phyloP scores from a whole-genome alignment of 2,888 invertebrate species.

The Argyresthia goedartella region DNA sequence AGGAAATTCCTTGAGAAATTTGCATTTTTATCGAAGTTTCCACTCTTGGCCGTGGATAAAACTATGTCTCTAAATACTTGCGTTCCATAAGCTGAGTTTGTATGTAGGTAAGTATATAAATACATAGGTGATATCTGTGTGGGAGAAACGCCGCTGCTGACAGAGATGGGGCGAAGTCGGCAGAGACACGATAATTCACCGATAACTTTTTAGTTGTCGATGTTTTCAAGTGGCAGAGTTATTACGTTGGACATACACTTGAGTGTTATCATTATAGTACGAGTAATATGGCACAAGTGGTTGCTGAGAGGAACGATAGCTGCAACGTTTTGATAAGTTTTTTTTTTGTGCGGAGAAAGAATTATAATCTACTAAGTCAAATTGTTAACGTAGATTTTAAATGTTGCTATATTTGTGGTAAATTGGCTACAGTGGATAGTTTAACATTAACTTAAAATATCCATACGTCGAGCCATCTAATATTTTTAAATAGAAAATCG shows the following conservation, averaged over 20 bases:
- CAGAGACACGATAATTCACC: not conserved
- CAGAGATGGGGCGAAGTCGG: slow-evolving; percentile 3
- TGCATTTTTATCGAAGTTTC: slow-evolving; percentile 69
- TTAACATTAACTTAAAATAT: too few relatives aligned
- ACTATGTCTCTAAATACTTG: slow-evolving; percentile 59
- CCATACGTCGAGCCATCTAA: too few relatives aligned
- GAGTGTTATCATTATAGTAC: too few relatives aligned
- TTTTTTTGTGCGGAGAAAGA: too few relatives aligned
- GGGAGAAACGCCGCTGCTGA: slow-evolving; percentile 9
- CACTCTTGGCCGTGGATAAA: slow-evolving; percentile 57
- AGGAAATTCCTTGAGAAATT: slow-evolving; percentile 52
- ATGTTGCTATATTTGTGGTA: too few relatives aligned
- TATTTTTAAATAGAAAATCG: slow-evolving; percentile 1
- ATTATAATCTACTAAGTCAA: too few relatives aligned
- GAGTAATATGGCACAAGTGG: too few relatives aligned
- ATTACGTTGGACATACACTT: too few relatives aligned
- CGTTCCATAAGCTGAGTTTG: slow-evolving; percentile 44
- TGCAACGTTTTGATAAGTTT: not conserved
- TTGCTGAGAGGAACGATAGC: not conserved
- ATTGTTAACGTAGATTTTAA: too few relatives aligned
- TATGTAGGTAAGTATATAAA: slow-evolving; percentile 23
- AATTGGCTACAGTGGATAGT: too few relatives aligned
- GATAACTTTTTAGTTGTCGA: too few relatives aligned
- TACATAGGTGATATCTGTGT: not conserved
- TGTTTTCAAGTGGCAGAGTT: too few relatives aligned